phyloP scores from a whole-genome alignment of 2,797 vertebrate genomes.

The Karalla daura region DNA sequence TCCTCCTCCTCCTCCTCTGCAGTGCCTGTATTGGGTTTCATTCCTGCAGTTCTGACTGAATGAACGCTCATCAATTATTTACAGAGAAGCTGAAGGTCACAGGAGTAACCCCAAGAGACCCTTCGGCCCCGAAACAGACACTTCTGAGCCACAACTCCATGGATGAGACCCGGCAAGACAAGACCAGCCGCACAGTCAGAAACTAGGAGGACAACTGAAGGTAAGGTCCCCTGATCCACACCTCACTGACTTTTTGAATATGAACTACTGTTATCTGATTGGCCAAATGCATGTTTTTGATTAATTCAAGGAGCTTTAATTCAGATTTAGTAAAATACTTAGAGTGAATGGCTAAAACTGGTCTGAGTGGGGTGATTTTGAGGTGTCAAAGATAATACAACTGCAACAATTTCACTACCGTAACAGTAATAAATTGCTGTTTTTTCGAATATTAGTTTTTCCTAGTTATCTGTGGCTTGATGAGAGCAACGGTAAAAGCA shows the following conservation, averaged over 20 bases:
- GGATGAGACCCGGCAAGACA: background rate
- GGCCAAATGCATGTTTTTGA: background rate
- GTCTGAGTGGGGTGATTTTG: background rate
- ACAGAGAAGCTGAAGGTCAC: slow-evolving; percentile 76
- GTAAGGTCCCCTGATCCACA: slow-evolving; percentile 17
- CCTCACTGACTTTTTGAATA: background rate
- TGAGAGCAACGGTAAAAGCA: too few relatives aligned
- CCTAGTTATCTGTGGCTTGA: too few relatives aligned
- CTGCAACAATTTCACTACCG: too few relatives aligned
- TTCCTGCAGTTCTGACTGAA: slow-evolving; percentile 78
- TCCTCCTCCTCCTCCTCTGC: slow-evolving; percentile 38
- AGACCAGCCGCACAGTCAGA: background rate
- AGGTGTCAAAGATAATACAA: too few relatives aligned
- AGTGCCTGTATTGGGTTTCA: slow-evolving; percentile 77
- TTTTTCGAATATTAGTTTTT: too few relatives aligned
- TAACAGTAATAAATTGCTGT: too few relatives aligned
- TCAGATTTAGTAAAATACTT: background rate
- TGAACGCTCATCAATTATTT: slow-evolving; percentile 84
- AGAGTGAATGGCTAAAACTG: background rate
- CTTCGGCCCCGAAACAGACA: slow-evolving; percentile 25
- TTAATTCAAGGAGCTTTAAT: background rate
- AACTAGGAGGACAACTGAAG: slow-evolving; percentile 3
- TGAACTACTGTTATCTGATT: background rate
- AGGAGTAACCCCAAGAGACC: slow-evolving; percentile 44
- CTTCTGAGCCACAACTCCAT: slow-evolving; percentile 3